A percentile compares a stretch with the other conserved stretches of the same genome.
Conservation (phyloP, 2,797 vertebrate species). For the Etheostoma perlongum region DNA sequence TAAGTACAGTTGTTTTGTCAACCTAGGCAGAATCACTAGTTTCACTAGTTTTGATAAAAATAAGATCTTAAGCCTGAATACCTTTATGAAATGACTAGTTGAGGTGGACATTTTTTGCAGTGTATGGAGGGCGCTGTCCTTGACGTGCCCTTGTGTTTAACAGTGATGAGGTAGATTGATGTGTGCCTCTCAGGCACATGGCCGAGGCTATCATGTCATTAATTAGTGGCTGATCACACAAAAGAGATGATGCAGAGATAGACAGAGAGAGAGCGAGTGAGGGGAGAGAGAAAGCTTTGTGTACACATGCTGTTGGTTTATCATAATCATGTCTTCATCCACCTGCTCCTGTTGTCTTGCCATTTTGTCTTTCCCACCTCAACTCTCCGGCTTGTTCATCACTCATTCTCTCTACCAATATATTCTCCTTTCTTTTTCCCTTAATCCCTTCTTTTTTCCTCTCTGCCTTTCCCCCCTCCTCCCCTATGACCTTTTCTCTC, state of each 20-base stretch:
- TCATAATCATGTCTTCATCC: constrained; percentile 68
- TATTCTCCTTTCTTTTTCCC: constrained; percentile 10
- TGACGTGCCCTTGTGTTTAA: constrained; percentile 78
- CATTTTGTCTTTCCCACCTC: constrained; percentile 36
- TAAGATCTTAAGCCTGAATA: constrained; percentile 11
- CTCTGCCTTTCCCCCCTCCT: constrained; percentile 1
- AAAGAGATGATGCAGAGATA: constrained; percentile 46
- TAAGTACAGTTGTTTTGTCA: background rate
- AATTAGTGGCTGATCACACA: constrained; percentile 71
- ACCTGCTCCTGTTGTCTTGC: constrained; percentile 58
- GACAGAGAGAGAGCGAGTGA: background rate
- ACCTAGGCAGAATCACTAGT: background rate
- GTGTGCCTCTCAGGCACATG: constrained; percentile 62
- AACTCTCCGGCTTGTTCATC: constrained; percentile 15
- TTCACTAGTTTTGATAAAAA: background rate
- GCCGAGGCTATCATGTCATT: constrained; percentile 68
- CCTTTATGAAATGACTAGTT: constrained; percentile 33
- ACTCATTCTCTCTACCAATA: constrained; percentile 12
- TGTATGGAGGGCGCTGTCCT: constrained; percentile 49
- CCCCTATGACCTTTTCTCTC: constrained; percentile 43
- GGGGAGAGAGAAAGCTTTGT: constrained; percentile 20
- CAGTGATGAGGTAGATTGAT: constrained; percentile 80
- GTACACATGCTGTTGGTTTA: constrained; percentile 70
- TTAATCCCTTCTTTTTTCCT: background rate
- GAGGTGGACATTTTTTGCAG: constrained; percentile 30